Conservation (phyloP, 2,888 invertebrate species). For the Serripes groenlandicus region DNA sequence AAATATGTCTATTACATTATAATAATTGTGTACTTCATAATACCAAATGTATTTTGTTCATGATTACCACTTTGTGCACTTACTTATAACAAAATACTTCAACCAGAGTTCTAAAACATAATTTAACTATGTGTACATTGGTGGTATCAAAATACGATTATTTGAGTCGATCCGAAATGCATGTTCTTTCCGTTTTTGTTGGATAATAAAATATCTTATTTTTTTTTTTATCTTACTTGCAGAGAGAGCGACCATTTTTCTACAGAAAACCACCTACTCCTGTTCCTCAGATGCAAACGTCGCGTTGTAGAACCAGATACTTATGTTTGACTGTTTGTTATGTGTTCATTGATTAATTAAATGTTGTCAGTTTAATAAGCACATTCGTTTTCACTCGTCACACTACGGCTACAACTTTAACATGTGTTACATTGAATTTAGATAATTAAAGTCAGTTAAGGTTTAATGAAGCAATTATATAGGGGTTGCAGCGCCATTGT, state of each 20-base stretch:
- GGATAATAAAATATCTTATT: too few species aligned
- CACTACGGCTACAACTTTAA: not conserved
- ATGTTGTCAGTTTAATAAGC: not conserved
- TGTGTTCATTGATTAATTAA: not conserved
- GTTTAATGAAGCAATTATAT: too few species aligned
- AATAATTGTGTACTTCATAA: too few species aligned
- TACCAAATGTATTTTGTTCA: too few species aligned
- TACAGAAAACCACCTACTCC: slow-evolving; percentile 41
- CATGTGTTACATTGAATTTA: too few species aligned
- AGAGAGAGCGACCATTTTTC: slow-evolving; percentile 25
- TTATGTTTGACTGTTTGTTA: not conserved
- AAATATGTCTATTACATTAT: too few species aligned
- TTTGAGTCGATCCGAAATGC: not conserved
- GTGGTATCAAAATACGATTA: not conserved
- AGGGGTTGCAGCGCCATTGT: too few species aligned
- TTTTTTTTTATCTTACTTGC: slow-evolving; percentile 15
- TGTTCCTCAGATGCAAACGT: slow-evolving; percentile 33
- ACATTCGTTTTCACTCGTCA: not conserved
- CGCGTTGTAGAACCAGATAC: not conserved
- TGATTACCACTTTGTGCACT: too few species aligned
- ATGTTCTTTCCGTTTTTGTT: not conserved
- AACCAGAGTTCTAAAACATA: not conserved
- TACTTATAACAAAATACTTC: too few species aligned
- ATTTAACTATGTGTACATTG: not conserved
- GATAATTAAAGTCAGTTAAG: too few species aligned